phyloP scores from a whole-genome alignment of 1,140 invertebrate genomes.

The Aphis gossypii region DNA sequence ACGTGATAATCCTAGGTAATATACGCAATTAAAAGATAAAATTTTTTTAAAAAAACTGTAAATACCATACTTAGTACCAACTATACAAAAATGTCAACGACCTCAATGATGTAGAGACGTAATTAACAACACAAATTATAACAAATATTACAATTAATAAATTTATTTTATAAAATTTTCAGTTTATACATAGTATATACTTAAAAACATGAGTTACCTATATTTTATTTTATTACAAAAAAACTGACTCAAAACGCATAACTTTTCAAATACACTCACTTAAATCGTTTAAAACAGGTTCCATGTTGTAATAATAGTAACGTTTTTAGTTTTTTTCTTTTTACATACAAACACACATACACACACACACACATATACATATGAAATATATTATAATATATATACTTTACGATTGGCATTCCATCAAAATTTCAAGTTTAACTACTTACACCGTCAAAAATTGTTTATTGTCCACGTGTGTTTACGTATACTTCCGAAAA shows the following conservation, averaged over 20 bases:
- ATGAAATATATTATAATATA: background rate
- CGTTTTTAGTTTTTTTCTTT: background rate
- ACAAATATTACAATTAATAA: background rate
- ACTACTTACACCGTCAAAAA: background rate
- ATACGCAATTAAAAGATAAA: background rate
- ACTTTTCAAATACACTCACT: background rate
- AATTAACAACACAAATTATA: constrained; percentile 5
- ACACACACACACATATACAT: background rate
- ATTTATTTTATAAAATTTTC: background rate
- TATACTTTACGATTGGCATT: background rate
- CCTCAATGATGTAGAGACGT: background rate
- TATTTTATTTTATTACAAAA: too few species aligned
- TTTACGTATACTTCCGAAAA: background rate
- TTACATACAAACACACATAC: background rate
- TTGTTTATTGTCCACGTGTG: background rate
- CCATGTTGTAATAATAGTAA: background rate
- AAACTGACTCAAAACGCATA: background rate
- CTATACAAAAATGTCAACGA: background rate
- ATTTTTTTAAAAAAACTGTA: background rate
- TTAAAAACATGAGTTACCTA: background rate
- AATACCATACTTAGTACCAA: background rate
- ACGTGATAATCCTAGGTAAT: background rate
- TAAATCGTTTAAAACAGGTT: constrained; percentile 14
- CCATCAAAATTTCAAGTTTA: background rate
- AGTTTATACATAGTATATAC: background rate